A percentile compares a stretch with the other conserved stretches of the same genome.
These are phyloP conservation scores for Onychostruthus taczanowskii DNA, from an alignment of 2,113 vertebrate genomes.

Conservation along the genomic window DNA sequence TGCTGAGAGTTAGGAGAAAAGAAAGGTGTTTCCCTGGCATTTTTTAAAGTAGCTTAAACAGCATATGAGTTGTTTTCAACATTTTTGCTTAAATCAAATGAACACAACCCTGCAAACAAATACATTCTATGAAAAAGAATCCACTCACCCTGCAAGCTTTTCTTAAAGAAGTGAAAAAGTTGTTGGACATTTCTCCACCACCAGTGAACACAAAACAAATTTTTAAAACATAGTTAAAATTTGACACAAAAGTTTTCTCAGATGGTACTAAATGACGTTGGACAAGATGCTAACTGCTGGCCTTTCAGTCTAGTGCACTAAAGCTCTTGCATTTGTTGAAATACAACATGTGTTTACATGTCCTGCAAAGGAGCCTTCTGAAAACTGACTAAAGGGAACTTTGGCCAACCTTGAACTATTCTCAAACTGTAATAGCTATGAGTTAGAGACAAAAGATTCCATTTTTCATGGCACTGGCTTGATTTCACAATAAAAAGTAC, in stretches of 20 bases:
- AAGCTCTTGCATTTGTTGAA: not conserved
- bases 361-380: not conserved
- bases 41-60: not conserved
- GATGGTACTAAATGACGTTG: not conserved
- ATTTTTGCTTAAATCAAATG: not conserved
- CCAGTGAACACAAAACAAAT: not conserved
- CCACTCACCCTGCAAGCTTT: not conserved
- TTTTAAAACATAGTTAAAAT: not conserved
- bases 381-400: not conserved
- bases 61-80: not conserved
- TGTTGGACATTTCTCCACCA: not conserved
- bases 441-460: not conserved
- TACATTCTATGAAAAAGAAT: not conserved
- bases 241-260: not conserved
- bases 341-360: not conserved
- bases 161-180: not conserved
- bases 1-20: conserved; percentile 1
- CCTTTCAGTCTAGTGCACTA: not conserved
- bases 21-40: conserved; percentile 11
- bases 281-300: not conserved
- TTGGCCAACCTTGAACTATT: conserved; percentile 8
- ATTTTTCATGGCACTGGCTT: not conserved
- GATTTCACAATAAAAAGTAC: not conserved
- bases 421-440: not conserved
- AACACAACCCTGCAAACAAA: not conserved